Percentiles rank a stretch among this genome's conserved stretches.
Evolutionary conservation across 2,113 vertebrate genomes (phyloP).

Genomic region (Grammomys surdaster): DNA sequence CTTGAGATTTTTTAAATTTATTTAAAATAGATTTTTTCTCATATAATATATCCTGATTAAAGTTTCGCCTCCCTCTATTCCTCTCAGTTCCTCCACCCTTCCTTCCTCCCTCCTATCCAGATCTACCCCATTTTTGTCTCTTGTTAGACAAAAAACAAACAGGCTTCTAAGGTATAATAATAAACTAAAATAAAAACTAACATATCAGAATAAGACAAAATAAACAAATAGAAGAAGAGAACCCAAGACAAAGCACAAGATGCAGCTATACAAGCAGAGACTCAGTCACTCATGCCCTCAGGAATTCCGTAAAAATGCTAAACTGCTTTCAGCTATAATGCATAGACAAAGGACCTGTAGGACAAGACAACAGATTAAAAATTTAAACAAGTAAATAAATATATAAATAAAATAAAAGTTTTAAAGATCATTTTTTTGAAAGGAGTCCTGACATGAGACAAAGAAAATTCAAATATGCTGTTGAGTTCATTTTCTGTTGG

Average conservation of each 20-base stretch:
- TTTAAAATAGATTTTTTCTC: not conserved
- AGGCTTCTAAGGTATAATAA: not conserved
- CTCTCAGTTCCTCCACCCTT: not conserved
- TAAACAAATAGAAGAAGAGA: not conserved
- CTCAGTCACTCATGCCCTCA: not conserved
- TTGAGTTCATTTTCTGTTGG: not conserved
- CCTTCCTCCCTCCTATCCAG: not conserved
- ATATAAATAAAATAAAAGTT: not conserved
- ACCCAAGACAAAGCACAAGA: not conserved
- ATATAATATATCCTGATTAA: not conserved
- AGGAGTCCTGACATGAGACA: not conserved
- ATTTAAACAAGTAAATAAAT: not conserved
- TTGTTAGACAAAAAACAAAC: not conserved
- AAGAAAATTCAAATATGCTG: not conserved
- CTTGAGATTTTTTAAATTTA: not conserved
- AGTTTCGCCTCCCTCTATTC: not conserved
- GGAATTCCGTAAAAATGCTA: not conserved
- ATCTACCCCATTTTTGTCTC: not conserved
- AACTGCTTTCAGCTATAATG: not conserved
- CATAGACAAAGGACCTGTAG: not conserved
- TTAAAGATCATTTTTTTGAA: not conserved
- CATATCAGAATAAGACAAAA: not conserved
- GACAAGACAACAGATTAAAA: not conserved
- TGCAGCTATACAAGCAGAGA: not conserved
- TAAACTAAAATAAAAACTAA: not conserved